phyloP scores from a whole-genome alignment of 1,140 invertebrate species.

The Diabrotica undecimpunctata region DNA sequence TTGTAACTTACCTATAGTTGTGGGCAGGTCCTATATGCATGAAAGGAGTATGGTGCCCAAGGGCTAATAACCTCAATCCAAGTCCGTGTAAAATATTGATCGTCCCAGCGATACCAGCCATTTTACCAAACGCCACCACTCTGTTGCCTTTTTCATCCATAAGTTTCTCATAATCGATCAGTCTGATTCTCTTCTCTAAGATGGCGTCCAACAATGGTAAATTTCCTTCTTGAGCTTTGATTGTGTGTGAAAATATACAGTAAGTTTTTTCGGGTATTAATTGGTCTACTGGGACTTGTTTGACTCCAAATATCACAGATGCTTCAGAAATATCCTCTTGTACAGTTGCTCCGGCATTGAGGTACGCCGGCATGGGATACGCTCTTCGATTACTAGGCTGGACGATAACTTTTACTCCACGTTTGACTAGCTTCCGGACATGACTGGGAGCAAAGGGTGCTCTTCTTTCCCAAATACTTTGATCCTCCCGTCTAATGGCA shows the following conservation, averaged over 20 bases:
- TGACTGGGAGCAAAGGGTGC: slow-evolving; percentile 92
- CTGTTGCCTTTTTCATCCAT: slow-evolving; percentile 86
- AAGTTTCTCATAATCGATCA: slow-evolving; percentile 97
- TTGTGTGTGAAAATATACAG: slow-evolving; percentile 98
- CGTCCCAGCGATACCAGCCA: slow-evolving; percentile 97
- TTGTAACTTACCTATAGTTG: slow-evolving; percentile 92
- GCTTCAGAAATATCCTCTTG: slow-evolving; percentile 97
- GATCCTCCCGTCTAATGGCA: slow-evolving; percentile 86
- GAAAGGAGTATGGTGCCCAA: slow-evolving; percentile 98
- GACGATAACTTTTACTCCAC: slow-evolving; percentile 92
- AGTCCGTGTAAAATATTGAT: slow-evolving; percentile 97
- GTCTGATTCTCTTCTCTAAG: slow-evolving; percentile 89
- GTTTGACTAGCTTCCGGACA: slow-evolving; percentile 74
- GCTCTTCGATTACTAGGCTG: slow-evolving; percentile 97
- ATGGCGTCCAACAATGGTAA: slow-evolving; percentile 97
- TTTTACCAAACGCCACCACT: slow-evolving; percentile 98
- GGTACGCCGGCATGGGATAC: slow-evolving; percentile 93
- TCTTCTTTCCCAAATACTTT: slow-evolving; percentile 96
- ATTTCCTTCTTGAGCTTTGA: slow-evolving; percentile 97
- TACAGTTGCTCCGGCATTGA: slow-evolving; percentile 82
- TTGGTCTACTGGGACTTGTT: slow-evolving; percentile 92
- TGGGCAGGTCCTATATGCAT: slow-evolving; percentile 93
- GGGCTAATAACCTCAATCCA: slow-evolving; percentile 85
- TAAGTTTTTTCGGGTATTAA: slow-evolving; percentile 95
- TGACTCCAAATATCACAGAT: slow-evolving; percentile 94